A percentile compares a stretch with the other conserved stretches of the same genome.
These are phyloP conservation scores for Cynopterus brachyotis DNA, from an alignment of 2,113 vertebrate genomes.

Conservation along the genomic window DNA sequence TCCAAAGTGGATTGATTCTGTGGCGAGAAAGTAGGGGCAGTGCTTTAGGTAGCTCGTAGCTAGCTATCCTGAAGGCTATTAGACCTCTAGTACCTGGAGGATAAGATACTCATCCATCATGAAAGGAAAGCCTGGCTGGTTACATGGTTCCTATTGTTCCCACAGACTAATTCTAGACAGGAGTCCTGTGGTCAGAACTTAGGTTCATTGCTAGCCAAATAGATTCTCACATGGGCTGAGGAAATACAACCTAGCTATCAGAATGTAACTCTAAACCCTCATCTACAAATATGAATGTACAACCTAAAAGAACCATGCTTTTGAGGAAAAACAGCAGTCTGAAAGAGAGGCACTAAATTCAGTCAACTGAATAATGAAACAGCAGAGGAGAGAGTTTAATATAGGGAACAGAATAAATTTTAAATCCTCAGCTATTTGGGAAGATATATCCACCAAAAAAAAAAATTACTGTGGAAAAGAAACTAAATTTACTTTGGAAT, in stretches of 20 bases:
- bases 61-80: neutral
- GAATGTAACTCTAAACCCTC: neutral
- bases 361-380: neutral
- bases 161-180: neutral
- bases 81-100: neutral
- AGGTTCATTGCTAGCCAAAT: neutral
- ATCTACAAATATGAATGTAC: neutral
- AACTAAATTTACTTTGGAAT: slow-evolving; percentile 6
- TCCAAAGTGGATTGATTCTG: too few species aligned
- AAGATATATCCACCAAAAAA: neutral
- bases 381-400: slow-evolving; percentile 8
- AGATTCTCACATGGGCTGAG: neutral
- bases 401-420: neutral
- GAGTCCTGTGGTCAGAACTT: neutral
- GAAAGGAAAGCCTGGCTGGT: neutral
- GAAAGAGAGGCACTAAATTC: neutral
- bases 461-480: neutral
- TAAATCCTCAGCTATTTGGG: neutral
- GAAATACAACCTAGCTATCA: neutral
- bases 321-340: slow-evolving; percentile 2
- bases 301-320: slow-evolving; percentile 21
- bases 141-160: neutral
- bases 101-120: neutral
- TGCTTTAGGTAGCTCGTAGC: neutral
- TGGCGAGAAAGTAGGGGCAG: neutral